Evolutionary conservation across 2,113 vertebrate species (phyloP), one percentile per base, ranked within the genome.

Genomic region (Heterotis niloticus): DNA sequence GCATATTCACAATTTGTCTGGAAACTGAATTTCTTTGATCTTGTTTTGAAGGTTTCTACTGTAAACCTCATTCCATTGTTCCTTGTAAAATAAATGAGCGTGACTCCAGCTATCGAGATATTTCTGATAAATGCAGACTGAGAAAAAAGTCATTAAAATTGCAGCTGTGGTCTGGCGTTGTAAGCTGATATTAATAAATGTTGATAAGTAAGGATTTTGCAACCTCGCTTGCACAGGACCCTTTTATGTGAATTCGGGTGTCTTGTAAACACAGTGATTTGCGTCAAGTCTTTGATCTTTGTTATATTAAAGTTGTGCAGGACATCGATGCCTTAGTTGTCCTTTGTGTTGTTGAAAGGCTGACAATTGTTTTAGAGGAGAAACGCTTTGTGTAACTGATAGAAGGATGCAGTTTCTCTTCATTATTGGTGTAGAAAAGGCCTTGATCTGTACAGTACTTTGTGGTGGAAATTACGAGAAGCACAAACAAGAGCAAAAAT

Each of bases 41-140:
- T 75, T n/a, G 60, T 57, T 71, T 29, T 75, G 26, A 75, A 26
- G 57, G 57, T 62, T 20, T 75, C 7, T 44, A 24, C 72, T 64
- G 65, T n/a, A 7, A 17, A 60, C 51, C 64, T 28, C 65, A n/a
- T 7, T 12, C n/a, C 29, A 11, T 34, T n/a, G 73, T 76, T 75
- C 34, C 23, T 54, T 76, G 64, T 67, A 79, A 80, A 79, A 69
- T 74, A 81, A 23, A 69, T 28, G 34, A 51, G 72, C 65, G 34
- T 79, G 34, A 7, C 34, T 79, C 74, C 62, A 79, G 78, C 64
- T 67, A 75, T 81, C 79, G 75, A 80, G 80, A 76, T 67, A 60
- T 86, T 81, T 70, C 52, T 80, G 78, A 83, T 76, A 84, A 84
- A 84, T 82, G 78, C 79, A 81, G 75, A 75, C 81, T 81, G 76